These are phyloP conservation scores for Ictalurus furcatus DNA, from an alignment of 2,113 vertebrate species.

Conservation along the genomic window DNA sequence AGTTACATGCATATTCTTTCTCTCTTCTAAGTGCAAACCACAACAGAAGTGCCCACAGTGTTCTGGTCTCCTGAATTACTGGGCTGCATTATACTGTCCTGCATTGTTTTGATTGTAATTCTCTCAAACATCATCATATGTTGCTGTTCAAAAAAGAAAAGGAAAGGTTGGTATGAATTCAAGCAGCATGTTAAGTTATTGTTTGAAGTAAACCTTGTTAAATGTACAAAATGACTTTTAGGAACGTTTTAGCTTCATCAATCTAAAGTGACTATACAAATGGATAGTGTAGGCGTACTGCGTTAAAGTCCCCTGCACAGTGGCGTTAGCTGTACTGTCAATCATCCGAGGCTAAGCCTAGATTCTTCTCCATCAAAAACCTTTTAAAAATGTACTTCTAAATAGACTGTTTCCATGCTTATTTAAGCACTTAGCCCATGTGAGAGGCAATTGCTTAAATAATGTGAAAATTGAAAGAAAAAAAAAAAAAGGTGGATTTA, in stretches of 20 bases:
- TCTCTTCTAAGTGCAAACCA: not conserved
- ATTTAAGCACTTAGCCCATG: no score
- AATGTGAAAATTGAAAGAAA: no score
- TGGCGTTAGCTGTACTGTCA: no score
- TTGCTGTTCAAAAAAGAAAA: conserved; percentile 56
- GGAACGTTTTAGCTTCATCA: not conserved
- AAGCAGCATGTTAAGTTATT: not conserved
- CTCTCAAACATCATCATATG: conserved; percentile 61
- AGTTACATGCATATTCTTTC: not conserved
- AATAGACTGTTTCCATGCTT: no score
- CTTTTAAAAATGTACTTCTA: no score
- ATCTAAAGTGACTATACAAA: not conserved
- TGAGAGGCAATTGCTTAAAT: no score
- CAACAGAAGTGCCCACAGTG: not conserved
- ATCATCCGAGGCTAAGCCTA: no score
- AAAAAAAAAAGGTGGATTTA: no score
- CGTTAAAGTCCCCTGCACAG: not conserved
- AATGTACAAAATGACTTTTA: not conserved
- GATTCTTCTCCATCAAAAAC: no score
- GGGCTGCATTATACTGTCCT: conserved; percentile 39
- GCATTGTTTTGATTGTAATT: conserved; percentile 60
- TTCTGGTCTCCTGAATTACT: conserved; percentile 29
- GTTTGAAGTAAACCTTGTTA: not conserved
- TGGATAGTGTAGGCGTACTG: not conserved
- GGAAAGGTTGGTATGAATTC: conserved; percentile 55